These are phyloP conservation scores for Brachionus asplanchnoidis DNA, from an alignment of 1,140 invertebrate genomes.

Conservation along the genomic window DNA sequence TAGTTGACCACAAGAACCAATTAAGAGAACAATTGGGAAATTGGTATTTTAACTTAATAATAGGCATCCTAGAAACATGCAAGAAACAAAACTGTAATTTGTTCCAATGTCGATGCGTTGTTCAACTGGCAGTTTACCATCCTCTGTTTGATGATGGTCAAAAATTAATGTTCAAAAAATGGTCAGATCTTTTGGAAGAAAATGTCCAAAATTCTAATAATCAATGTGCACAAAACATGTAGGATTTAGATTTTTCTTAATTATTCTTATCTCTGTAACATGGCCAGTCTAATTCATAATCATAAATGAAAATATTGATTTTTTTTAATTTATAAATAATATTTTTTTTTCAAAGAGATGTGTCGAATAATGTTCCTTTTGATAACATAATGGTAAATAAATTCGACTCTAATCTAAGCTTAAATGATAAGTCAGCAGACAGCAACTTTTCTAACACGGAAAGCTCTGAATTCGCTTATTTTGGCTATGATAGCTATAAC, in stretches of 20 bases:
- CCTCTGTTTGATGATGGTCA: neutral
- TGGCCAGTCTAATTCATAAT: neutral
- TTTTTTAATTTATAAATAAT: neutral
- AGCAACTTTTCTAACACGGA: slow-evolving; percentile 1
- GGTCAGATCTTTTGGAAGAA: neutral
- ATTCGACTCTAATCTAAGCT: neutral
- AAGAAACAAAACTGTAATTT: neutral
- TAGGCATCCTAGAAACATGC: neutral
- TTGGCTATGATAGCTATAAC: neutral
- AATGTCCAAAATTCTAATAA: neutral
- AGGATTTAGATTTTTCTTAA: neutral
- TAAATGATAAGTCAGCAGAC: neutral
- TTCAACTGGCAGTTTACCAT: neutral
- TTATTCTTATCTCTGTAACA: too few species aligned
- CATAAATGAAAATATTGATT: neutral
- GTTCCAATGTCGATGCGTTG: neutral
- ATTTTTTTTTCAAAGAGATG: neutral
- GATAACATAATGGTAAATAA: neutral
- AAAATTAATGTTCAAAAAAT: slow-evolving; percentile 10
- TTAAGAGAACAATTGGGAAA: neutral
- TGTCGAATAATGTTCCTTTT: neutral
- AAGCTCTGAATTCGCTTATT: neutral
- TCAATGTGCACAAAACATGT: neutral
- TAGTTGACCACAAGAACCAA: neutral
- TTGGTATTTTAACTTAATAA: neutral